Conservation (phyloP, 2,797 vertebrate species). For the Podarcis siculus region DNA sequence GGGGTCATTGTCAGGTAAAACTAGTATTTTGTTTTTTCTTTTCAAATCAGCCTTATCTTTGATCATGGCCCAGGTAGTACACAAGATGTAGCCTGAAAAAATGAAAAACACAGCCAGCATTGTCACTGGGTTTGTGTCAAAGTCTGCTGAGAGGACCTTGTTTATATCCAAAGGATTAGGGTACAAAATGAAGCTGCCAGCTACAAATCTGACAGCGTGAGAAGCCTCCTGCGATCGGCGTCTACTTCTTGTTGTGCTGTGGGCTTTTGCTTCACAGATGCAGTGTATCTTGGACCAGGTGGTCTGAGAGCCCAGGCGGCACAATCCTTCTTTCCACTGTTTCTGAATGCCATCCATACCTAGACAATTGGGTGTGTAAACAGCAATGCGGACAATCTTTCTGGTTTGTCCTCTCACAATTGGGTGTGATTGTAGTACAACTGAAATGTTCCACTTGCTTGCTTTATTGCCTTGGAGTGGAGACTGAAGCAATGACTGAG, state of each 20-base stretch:
- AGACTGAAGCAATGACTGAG: conserved; percentile 58
- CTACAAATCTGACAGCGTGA: conserved; percentile 60
- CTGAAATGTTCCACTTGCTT: background rate
- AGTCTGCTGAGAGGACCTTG: conserved; percentile 38
- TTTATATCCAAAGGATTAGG: conserved; percentile 74
- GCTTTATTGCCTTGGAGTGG: background rate
- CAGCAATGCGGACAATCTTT: conserved; percentile 54
- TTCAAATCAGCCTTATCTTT: conserved; percentile 68
- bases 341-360: conserved; percentile 56
- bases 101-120: conserved; percentile 68
- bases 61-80: conserved; percentile 70
- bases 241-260: rapidly evolving
- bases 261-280: conserved; percentile 47
- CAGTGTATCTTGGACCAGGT: conserved; percentile 72
- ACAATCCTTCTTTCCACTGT: conserved; percentile 62
- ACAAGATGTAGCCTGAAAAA: conserved; percentile 43
- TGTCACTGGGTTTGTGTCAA: conserved; percentile 66
- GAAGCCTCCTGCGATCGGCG: rapidly evolving
- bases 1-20: conserved; percentile 74
- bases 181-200: conserved; percentile 62
- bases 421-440: conserved; percentile 59
- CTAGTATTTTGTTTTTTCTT: conserved; percentile 54
- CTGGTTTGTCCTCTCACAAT: conserved; percentile 38
- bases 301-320: conserved; percentile 65
- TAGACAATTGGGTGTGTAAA: conserved; percentile 70